Conservation (phyloP, 2,888 invertebrate genomes). For the Thysanoteuthis rhombus region DNA sequence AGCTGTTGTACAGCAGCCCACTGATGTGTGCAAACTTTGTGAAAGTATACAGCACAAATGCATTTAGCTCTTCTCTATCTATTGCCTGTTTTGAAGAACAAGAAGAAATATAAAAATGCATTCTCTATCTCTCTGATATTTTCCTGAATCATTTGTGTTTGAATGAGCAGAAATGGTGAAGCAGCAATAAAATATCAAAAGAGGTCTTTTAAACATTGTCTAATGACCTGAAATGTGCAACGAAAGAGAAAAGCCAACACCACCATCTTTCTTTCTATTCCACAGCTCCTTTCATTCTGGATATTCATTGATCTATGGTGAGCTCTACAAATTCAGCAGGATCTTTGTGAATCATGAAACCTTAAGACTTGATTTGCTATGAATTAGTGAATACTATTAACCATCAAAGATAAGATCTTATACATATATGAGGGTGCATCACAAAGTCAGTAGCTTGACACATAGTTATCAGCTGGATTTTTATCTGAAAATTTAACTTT, state of each 20-base stretch:
- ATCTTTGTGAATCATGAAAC: neutral
- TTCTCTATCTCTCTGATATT: neutral
- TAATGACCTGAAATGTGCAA: neutral
- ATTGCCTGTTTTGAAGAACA: neutral
- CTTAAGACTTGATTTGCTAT: neutral
- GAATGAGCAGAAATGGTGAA: neutral
- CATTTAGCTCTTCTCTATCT: neutral
- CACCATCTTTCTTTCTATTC: neutral
- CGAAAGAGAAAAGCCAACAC: neutral
- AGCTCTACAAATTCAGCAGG: neutral
- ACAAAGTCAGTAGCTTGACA: no score
- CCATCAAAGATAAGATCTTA: neutral
- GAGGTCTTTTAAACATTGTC: neutral
- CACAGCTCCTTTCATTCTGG: neutral
- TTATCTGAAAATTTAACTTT: no score
- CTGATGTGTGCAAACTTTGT: neutral
- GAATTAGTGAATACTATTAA: neutral
- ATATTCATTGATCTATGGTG: neutral
- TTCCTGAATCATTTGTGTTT: neutral
- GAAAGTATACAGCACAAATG: neutral
- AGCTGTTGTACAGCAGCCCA: neutral
- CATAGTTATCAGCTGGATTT: no score
- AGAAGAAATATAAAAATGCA: neutral
- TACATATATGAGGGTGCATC: no score
- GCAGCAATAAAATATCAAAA: neutral